Percentiles rank a stretch among this genome's conserved stretches.
Evolutionary conservation across 2,113 vertebrate species (phyloP).

Genomic region (Rostratula benghalensis): DNA sequence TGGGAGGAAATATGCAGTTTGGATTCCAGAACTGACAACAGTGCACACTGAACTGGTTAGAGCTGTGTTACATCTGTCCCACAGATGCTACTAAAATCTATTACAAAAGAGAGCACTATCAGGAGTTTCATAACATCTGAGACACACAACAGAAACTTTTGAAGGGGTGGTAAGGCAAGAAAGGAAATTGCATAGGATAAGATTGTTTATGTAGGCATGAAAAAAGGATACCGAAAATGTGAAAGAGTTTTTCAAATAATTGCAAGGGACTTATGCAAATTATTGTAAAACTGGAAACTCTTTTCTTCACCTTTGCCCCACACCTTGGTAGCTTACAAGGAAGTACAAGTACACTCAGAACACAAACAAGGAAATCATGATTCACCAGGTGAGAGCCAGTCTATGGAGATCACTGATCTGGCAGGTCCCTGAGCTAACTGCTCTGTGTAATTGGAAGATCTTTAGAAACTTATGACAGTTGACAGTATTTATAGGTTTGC

Average conservation of each 20-base stretch:
- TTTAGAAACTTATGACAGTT: not conserved
- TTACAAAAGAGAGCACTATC: not conserved
- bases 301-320: not conserved
- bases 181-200: not conserved
- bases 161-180: not conserved
- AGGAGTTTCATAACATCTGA: not conserved
- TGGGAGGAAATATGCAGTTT: not conserved
- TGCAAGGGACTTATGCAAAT: not conserved
- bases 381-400: not conserved
- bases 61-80: not conserved
- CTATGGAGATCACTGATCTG: not conserved
- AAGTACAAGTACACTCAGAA: not conserved
- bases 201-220: not conserved
- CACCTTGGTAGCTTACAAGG: not conserved
- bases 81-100: not conserved
- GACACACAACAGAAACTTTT: not conserved
- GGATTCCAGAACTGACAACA: not conserved
- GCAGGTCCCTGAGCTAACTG: not conserved
- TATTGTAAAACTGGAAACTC: not conserved
- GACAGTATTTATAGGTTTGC: not conserved
- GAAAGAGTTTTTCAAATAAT: not conserved
- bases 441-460: not conserved
- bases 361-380: not conserved
- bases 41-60: not conserved
- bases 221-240: not conserved